Conservation (phyloP, 1,140 invertebrate species). For the Muscidifurax raptorellus region DNA sequence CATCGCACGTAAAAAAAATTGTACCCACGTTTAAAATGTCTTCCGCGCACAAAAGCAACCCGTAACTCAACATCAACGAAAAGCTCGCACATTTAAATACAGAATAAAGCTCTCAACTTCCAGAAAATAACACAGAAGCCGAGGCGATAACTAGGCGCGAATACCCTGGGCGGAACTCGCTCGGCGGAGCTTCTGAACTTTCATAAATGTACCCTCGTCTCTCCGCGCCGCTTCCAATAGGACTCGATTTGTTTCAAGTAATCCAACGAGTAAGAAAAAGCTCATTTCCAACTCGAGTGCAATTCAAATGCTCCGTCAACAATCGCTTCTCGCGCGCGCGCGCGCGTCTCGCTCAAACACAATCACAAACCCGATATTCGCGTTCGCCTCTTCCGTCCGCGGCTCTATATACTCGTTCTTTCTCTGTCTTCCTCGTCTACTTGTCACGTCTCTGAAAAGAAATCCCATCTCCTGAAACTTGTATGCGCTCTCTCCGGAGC, state of each 20-base stretch:
- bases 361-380: conserved; percentile 32
- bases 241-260: conserved; percentile 40
- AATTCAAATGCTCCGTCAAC: conserved; percentile 49
- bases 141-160: neutral
- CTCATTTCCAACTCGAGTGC: conserved; percentile 43
- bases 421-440: neutral
- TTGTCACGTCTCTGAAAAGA: conserved; percentile 24
- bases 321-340: conserved; percentile 23
- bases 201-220: conserved; percentile 1
- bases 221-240: neutral
- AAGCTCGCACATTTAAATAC: neutral
- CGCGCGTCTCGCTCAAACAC: conserved; percentile 14
- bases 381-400: neutral
- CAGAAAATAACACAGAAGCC: neutral
- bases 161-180: neutral
- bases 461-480: conserved; percentile 34
- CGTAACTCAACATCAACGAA: too few species aligned
- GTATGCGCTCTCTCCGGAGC: neutral
- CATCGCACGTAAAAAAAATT: too few species aligned
- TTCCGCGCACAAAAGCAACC: too few species aligned
- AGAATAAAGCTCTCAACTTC: too few species aligned
- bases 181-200: neutral
- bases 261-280: conserved; percentile 21
- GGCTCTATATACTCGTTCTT: neutral
- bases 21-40: too few species aligned